phyloP scores from a whole-genome alignment of 2,888 invertebrate species.

The Pyrgus malvae region DNA sequence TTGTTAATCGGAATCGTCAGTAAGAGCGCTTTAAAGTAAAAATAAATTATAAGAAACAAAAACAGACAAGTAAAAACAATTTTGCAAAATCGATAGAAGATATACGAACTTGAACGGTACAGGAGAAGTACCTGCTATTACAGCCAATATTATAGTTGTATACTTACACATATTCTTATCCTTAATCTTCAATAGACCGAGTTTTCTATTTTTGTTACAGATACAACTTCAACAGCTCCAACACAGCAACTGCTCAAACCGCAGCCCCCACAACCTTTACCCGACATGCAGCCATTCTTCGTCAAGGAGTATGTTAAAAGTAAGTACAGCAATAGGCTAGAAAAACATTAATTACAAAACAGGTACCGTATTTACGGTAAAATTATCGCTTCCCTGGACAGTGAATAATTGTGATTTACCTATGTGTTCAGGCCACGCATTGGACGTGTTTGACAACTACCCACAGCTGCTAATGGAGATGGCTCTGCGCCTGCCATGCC shows the following conservation, averaged over 20 bases:
- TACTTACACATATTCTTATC: too few relatives aligned
- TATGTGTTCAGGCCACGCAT: constrained; percentile 84
- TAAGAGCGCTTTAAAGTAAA: too few relatives aligned
- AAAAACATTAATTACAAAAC: not conserved
- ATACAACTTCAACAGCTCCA: constrained; percentile 62
- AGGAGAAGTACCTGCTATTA: too few relatives aligned
- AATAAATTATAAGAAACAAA: too few relatives aligned
- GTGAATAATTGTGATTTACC: not conserved
- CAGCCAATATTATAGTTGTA: too few relatives aligned
- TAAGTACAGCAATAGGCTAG: constrained; percentile 42
- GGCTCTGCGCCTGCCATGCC: constrained; percentile 95
- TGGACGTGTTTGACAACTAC: constrained; percentile 96
- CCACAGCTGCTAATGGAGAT: constrained; percentile 97
- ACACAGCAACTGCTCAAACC: constrained; percentile 90
- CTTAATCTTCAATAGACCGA: not conserved
- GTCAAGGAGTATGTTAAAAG: constrained; percentile 94
- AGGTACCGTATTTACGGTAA: not conserved
- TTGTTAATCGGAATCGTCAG: too few relatives aligned
- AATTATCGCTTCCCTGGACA: not conserved
- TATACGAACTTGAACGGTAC: too few relatives aligned
- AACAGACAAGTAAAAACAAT: too few relatives aligned
- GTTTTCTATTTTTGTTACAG: constrained; percentile 38
- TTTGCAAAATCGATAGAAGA: too few relatives aligned
- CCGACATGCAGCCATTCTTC: constrained; percentile 98
- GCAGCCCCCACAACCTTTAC: constrained; percentile 89